phyloP scores from a whole-genome alignment of 2,888 invertebrate genomes.

The Latrodectus elegans region DNA sequence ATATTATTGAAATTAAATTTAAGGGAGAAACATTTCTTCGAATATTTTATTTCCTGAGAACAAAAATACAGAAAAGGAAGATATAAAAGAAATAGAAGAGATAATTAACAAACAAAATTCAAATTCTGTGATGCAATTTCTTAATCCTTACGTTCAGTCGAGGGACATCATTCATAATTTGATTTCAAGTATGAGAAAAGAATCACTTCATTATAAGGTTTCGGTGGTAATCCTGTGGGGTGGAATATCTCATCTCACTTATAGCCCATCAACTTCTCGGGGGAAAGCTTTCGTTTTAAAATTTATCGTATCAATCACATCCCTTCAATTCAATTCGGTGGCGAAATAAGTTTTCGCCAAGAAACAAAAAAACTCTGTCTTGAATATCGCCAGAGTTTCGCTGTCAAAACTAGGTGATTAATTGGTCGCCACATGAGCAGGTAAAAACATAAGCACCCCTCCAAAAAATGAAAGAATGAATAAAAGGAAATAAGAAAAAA shows the following conservation, averaged over 20 bases:
- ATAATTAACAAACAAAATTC: too few species aligned
- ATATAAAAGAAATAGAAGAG: too few species aligned
- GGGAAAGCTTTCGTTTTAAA: background rate
- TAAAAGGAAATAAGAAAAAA: background rate
- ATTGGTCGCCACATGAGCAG: slow-evolving; percentile 21
- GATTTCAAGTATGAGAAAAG: too few species aligned
- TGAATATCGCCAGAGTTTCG: background rate
- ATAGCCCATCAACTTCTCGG: background rate
- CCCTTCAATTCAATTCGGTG: background rate
- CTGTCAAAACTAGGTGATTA: slow-evolving; percentile 17
- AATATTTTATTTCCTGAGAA: too few species aligned
- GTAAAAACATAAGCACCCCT: slow-evolving; percentile 8
- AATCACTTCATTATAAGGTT: too few species aligned
- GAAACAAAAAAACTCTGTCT: background rate
- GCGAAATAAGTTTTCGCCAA: background rate
- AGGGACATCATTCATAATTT: too few species aligned
- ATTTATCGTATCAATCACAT: slow-evolving; percentile 1
- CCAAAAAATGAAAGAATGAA: background rate
- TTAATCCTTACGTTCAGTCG: too few species aligned
- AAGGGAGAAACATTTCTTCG: too few species aligned
- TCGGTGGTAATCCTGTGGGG: too few species aligned
- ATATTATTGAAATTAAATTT: too few species aligned
- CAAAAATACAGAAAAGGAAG: too few species aligned
- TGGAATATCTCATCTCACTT: background rate
- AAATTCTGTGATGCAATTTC: too few species aligned